Base-by-base conservation (phyloP, 2,888 invertebrate genomes). In the Drosophila rellima region DNA sequence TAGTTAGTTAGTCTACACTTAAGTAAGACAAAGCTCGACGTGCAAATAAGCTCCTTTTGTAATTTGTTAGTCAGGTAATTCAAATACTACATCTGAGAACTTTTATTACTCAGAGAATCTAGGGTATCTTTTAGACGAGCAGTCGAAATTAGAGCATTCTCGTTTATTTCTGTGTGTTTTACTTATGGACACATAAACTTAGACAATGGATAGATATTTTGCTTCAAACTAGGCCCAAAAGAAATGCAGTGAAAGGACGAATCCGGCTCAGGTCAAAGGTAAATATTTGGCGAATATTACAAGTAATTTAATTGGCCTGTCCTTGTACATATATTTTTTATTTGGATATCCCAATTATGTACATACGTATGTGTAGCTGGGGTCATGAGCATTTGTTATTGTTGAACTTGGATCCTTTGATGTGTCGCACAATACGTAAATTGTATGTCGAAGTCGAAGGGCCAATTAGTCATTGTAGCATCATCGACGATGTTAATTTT, bases 251-350 rank as follows among this genome's bases (percentile, higher is more conserved):
- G 18, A 48, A 33, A 31, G 13, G 1, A 42, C 31, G 29, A 37
- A 6, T 18, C 2, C 17, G 11, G 7, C 39, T 35, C 39, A n/a
- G 17, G 47, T 37, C 35, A 47, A 15, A 33, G 35, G 7, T 61
- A 80, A 64, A 59, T 56, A 68, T 52, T 76, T 62, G 44, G 26
- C 62, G 44, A 64, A 77, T 62, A 66, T 72, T 40, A 51, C 42
- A 70, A 44, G 48, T 33, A 18, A 48, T 64, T 74, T 66, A 81
- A 83, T 74, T 77, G 81, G 60, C 59, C 37, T 35, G 20, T 35
- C 23, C 31, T 39, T 23, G 20, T 18, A 37, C 29, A 40, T 31
- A 17, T 29, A 47, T 33, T 50, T 35, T 50, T 35, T 35, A 50
- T 35, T 68, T 60, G 56, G 52, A 45, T 52, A 39, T 40, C 44